Evolutionary conservation across 2,797 vertebrate genomes (phyloP).

Genomic region (Phataginus tricuspis): DNA sequence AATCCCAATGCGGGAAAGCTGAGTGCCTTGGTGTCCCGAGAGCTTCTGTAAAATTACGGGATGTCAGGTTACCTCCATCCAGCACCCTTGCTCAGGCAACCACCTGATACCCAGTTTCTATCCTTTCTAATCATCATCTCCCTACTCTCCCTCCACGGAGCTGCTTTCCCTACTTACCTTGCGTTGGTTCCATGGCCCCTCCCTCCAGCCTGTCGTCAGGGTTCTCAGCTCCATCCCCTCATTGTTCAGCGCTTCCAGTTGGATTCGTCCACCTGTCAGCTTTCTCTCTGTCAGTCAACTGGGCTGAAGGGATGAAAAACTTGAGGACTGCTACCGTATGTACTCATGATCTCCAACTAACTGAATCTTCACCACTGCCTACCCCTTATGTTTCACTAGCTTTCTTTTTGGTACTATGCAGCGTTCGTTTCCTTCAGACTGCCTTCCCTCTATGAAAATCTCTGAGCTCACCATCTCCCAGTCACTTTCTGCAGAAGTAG

Average conservation of each 20-base stretch:
- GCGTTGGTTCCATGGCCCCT: not conserved
- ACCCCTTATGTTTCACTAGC: not conserved
- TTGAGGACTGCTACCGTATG: not conserved
- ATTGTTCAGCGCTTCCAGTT: not conserved
- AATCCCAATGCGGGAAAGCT: accelerated
- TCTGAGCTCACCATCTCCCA: not conserved
- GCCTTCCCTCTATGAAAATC: not conserved
- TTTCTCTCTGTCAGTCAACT: not conserved
- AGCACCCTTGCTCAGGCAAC: not conserved
- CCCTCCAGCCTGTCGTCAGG: not conserved
- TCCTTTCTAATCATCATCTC: not conserved
- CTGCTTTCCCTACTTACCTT: not conserved
- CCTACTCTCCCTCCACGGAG: not conserved
- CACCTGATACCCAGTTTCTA: not conserved
- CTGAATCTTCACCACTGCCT: not conserved
- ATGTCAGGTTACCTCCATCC: no score
- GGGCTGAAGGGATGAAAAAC: no score
- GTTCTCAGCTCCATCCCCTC: not conserved
- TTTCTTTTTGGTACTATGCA: not conserved
- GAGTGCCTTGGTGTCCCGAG: accelerated
- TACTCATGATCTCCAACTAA: not conserved
- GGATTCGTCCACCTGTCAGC: not conserved
- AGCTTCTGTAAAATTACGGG: not conserved
- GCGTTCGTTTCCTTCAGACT: not conserved
- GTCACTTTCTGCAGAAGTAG: not conserved